These are phyloP conservation scores for Apoderus coryli DNA, from an alignment of 2,888 invertebrate species.

Conservation along the genomic window DNA sequence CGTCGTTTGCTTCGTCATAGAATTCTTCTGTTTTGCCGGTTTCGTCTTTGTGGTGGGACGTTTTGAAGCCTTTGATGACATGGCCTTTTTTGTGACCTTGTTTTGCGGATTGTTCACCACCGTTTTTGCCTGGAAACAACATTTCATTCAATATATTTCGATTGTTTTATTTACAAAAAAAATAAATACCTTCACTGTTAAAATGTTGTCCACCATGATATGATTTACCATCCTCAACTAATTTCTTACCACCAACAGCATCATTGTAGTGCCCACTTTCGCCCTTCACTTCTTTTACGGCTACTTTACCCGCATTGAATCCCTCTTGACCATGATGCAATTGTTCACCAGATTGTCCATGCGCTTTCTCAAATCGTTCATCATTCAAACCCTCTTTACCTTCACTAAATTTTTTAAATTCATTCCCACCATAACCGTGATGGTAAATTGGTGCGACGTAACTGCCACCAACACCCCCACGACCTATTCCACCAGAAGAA, in stretches of 20 bases:
- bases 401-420: conserved; percentile 41
- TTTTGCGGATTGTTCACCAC: conserved; percentile 39
- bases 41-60: conserved; percentile 51
- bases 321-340: conserved; percentile 42
- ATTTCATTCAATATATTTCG: background rate
- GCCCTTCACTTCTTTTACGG: conserved; percentile 28
- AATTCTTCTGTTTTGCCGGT: conserved; percentile 49
- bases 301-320: conserved; percentile 35
- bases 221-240: conserved; percentile 42
- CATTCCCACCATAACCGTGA: conserved; percentile 26
- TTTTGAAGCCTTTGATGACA: conserved; percentile 50
- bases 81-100: conserved; percentile 49
- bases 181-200: conserved; percentile 39
- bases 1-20: conserved; percentile 50
- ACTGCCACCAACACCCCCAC: conserved; percentile 25
- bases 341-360: conserved; percentile 41
- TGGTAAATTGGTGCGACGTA: too few species aligned
- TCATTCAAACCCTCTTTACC: conserved; percentile 43
- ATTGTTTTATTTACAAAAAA: conserved; percentile 4
- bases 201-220: conserved; percentile 43
- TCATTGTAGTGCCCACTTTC: conserved; percentile 41
- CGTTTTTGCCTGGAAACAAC: conserved; percentile 33
- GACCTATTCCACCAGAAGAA: conserved; percentile 21
- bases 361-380: conserved; percentile 36
- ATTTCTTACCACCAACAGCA: conserved; percentile 43